phyloP scores from a whole-genome alignment of 2,113 vertebrate genomes.

The Noctilio leporinus region DNA sequence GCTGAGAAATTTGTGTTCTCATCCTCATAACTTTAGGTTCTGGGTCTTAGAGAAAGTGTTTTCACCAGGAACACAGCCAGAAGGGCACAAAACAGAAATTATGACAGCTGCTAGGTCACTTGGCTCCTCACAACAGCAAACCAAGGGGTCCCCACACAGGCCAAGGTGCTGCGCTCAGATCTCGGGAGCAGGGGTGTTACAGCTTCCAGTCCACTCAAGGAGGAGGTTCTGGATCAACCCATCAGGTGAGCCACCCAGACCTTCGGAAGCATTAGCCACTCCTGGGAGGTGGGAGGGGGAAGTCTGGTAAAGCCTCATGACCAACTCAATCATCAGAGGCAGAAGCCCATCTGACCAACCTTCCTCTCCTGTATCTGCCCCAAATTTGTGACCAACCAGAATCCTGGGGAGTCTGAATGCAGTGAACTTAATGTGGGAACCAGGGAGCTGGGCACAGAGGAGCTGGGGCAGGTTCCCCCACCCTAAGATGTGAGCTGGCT shows the following conservation, averaged over 20 bases:
- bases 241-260: not conserved
- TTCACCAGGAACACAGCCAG: not conserved
- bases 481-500: not conserved
- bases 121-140: not conserved
- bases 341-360: not conserved
- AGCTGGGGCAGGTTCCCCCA: not conserved
- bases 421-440: not conserved
- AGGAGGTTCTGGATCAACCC: not conserved
- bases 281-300: not conserved
- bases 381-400: not conserved
- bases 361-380: not conserved
- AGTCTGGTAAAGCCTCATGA: not conserved
- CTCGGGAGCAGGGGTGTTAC: not conserved
- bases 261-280: not conserved
- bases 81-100: not conserved
- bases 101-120: not conserved
- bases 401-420: not conserved
- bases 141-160: not conserved
- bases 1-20: not conserved
- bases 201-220: not conserved
- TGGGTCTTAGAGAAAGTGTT: not conserved
- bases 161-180: not conserved
- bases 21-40: not conserved
- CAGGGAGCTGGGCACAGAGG: not conserved
- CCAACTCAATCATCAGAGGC: not conserved